Evolutionary conservation across 2,113 vertebrate genomes (phyloP).

Genomic region (Anhinga anhinga): DNA sequence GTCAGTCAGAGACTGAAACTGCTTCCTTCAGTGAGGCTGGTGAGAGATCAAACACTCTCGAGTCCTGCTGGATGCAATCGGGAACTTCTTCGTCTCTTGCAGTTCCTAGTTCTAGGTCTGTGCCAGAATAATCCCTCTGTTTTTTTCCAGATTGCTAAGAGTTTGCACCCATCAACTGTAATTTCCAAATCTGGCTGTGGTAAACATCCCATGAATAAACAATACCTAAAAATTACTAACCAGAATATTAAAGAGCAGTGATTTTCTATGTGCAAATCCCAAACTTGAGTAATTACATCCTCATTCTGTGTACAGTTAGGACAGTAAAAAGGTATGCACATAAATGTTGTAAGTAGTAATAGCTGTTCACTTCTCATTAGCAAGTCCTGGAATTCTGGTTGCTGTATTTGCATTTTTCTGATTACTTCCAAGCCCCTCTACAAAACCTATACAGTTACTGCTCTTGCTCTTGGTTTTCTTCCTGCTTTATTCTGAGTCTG

Average conservation of each 20-base stretch:
- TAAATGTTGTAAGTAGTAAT: background rate
- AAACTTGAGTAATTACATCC: background rate
- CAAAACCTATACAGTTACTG: background rate
- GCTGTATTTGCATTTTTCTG: background rate
- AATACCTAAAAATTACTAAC: background rate
- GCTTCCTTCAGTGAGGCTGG: background rate
- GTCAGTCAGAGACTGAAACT: background rate
- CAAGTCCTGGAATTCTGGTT: background rate
- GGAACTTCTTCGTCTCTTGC: background rate
- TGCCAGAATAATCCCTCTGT: background rate
- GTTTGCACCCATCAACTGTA: background rate
- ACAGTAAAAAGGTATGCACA: background rate
- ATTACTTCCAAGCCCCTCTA: background rate
- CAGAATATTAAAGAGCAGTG: background rate
- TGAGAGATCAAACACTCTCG: background rate
- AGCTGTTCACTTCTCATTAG: background rate
- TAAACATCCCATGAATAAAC: background rate
- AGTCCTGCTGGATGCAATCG: accelerated
- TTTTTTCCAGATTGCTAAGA: background rate
- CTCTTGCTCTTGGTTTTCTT: background rate
- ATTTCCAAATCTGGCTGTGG: background rate
- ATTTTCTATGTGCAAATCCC: background rate
- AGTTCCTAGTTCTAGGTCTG: background rate
- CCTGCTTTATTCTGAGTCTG: background rate
- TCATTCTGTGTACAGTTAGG: background rate